Evolutionary conservation across 2,797 vertebrate species (phyloP).

Genomic region (Mormyrus hasselquistii): DNA sequence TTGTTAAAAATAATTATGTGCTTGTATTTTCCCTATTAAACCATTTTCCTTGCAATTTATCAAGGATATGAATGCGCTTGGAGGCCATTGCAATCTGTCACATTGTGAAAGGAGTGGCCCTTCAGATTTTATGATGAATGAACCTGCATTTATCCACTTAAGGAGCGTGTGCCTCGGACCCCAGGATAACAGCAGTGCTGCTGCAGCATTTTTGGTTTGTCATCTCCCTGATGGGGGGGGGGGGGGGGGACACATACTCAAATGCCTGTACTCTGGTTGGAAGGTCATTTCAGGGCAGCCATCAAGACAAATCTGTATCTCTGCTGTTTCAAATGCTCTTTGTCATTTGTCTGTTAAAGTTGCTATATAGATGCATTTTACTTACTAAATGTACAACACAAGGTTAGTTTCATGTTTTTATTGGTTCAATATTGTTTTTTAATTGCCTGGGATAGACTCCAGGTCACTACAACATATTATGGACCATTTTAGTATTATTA

Average conservation of each 20-base stretch:
- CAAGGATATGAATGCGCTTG: neutral
- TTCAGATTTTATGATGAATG: neutral
- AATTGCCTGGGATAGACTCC: neutral
- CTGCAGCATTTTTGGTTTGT: neutral
- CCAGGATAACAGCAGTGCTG: neutral
- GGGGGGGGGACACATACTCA: neutral
- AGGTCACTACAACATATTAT: neutral
- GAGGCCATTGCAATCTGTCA: neutral
- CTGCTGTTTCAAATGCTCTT: neutral
- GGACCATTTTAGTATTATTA: neutral
- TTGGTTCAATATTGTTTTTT: neutral
- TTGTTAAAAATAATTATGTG: conserved; percentile 1
- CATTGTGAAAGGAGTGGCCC: neutral
- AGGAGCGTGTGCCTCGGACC: neutral
- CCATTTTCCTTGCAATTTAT: conserved; percentile 12
- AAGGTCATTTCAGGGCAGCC: neutral
- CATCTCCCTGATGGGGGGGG: neutral
- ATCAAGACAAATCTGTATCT: neutral
- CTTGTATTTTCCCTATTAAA: conserved; percentile 9
- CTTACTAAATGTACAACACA: neutral
- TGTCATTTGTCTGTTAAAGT: neutral
- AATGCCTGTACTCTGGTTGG: neutral
- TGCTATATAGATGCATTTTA: neutral
- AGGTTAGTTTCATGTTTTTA: neutral
- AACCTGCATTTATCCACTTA: conserved; percentile 42